A percentile compares a stretch with the other conserved stretches of the same genome.
phyloP scores from a whole-genome alignment of 2,113 vertebrate species.

The Lethenteron reissneri region DNA sequence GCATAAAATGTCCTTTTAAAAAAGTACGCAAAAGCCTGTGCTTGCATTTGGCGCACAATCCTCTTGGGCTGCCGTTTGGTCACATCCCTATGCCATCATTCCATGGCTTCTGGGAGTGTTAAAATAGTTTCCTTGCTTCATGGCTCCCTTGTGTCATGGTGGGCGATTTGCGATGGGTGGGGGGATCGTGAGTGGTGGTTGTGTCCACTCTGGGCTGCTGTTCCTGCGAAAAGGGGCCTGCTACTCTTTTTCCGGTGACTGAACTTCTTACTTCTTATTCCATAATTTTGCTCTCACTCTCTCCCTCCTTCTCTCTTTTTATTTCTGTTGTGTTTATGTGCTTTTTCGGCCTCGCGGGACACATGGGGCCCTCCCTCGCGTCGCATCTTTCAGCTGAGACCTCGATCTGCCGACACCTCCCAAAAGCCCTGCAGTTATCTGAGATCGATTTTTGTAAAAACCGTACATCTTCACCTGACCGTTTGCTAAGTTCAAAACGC shows the following conservation, averaged over 20 bases:
- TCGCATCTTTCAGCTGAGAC: slow-evolving; percentile 2
- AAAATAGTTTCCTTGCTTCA: slow-evolving; percentile 5
- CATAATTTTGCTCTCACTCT: slow-evolving; percentile 2
- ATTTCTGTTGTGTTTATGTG: no score
- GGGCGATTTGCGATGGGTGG: neutral
- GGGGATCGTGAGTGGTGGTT: neutral
- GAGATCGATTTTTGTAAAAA: slow-evolving; percentile 6
- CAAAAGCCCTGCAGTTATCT: neutral
- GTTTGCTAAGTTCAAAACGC: neutral
- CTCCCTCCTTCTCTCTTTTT: neutral
- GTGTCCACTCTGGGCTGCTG: slow-evolving; percentile 1
- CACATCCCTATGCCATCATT: no score
- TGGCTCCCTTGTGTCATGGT: neutral
- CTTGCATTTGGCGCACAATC: no score
- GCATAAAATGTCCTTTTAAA: no score
- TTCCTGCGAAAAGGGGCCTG: slow-evolving; percentile 2
- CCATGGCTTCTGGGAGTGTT: neutral
- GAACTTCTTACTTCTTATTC: slow-evolving; percentile 4
- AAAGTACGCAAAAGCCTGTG: no score
- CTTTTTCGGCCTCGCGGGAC: neutral
- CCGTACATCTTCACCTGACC: slow-evolving; percentile 1
- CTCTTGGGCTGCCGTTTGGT: no score
- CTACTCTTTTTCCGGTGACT: slow-evolving; percentile 1
- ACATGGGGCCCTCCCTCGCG: neutral
- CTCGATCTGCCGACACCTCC: slow-evolving; percentile 2